These are phyloP conservation scores for Scarus forsteni DNA, from an alignment of 2,797 vertebrate genomes.

Conservation along the genomic window DNA sequence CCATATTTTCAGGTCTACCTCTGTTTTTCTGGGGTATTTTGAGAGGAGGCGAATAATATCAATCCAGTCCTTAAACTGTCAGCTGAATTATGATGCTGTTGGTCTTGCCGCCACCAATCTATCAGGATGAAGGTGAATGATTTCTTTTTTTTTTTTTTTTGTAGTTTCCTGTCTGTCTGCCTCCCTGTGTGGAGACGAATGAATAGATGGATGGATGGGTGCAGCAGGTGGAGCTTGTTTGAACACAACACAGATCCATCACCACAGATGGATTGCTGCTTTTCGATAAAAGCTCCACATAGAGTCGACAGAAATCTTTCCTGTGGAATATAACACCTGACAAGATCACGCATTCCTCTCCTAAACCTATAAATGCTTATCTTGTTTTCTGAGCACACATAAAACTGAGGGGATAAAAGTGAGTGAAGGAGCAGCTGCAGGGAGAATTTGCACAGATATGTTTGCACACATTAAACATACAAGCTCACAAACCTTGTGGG, in stretches of 20 bases:
- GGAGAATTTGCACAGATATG: conserved; percentile 5
- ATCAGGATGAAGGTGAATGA: conserved; percentile 44
- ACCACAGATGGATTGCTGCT: conserved; percentile 5
- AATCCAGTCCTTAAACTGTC: conserved; percentile 30
- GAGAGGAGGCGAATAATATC: conserved; percentile 5
- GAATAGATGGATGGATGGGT: conserved; percentile 26
- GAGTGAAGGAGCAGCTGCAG: background rate
- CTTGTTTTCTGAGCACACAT: background rate
- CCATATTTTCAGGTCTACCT: background rate
- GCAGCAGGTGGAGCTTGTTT: conserved; percentile 32
- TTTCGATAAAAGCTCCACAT: background rate
- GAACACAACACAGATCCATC: conserved; percentile 40
- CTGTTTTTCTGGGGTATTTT: conserved; percentile 7
- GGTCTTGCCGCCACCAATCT: conserved; percentile 31
- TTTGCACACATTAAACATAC: conserved; percentile 11
- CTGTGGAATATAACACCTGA: conserved; percentile 5
- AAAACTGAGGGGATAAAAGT: background rate
- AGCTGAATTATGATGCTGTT: conserved; percentile 40
- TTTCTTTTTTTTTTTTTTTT: conserved; percentile 18
- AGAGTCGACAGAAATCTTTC: conserved; percentile 10
- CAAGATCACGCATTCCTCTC: background rate
- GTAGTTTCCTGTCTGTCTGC: conserved; percentile 20
- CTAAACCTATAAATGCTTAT: background rate
- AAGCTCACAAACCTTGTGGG: background rate
- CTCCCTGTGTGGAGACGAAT: conserved; percentile 15